phyloP scores from a whole-genome alignment of 2,113 vertebrate species.

The Gallinago undulata region DNA sequence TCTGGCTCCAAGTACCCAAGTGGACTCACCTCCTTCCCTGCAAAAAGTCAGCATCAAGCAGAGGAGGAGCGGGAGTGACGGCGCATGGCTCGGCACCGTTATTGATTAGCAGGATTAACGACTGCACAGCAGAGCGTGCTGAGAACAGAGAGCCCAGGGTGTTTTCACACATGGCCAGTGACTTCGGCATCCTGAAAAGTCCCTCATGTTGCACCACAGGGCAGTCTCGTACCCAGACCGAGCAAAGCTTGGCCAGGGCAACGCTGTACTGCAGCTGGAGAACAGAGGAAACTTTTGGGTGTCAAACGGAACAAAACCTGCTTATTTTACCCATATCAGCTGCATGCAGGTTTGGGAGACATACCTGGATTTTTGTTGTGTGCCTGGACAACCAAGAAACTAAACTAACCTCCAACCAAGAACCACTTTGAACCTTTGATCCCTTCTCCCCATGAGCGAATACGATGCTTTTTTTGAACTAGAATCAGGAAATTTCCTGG shows the following conservation, averaged over 20 bases:
- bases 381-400: background rate
- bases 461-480: background rate
- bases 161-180: background rate
- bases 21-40: background rate
- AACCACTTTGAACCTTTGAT: background rate
- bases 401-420: background rate
- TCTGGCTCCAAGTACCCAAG: rapidly evolving
- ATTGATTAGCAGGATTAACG: background rate
- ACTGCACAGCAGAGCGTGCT: rapidly evolving
- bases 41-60: background rate
- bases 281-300: background rate
- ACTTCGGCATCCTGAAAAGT: background rate
- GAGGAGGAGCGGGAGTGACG: rapidly evolving
- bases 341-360: background rate
- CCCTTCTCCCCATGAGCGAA: background rate
- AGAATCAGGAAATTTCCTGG: conserved; percentile 48
- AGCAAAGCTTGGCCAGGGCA: rapidly evolving
- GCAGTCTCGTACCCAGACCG: rapidly evolving
- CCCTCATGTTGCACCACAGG: rapidly evolving
- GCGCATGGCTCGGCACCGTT: background rate
- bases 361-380: background rate
- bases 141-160: background rate
- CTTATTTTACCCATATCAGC: background rate
- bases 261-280: background rate
- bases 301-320: background rate